Evolutionary conservation across 2,888 invertebrate genomes (phyloP), one percentile per base, ranked within the genome.

Genomic region (Mimumesa dahlbomi): DNA sequence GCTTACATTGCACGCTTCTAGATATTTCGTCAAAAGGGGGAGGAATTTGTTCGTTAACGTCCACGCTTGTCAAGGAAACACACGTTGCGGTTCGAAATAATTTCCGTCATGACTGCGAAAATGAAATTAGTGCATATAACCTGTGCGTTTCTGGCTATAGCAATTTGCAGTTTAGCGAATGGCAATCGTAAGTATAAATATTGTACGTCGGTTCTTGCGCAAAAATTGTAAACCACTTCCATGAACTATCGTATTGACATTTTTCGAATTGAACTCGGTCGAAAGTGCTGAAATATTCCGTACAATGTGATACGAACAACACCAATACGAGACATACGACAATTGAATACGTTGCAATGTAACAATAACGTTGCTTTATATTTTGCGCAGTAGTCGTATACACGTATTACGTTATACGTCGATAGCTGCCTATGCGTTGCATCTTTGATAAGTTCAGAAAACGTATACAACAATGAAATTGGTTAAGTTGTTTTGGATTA

Each of bases 111-210:
- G 2, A 7, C 21, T 11, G 31, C 16, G 34, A 79, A 59, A 14
- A 80, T 80, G 79, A 73, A 53, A 52, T 7, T 69, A 14, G 14
- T 50, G 14, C 56, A 42, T 18, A 7, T 62, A 54, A 54, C 31
- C 7, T 69, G 53, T 21, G 19, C 58, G 18, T 9, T 80, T n/a
- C 38, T 80, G n/a, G 49, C 61, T 18, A 2, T 70, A 14, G 48
- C 61, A 14, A 48, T 73, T 42, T 34, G 58, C 43, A 48, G 31
- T 40, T 18, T 61, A 18, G 50, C 62, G 11, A 43, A 13, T 13
- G 9, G 36, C 0, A 18, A 45, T 9, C 66, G 79, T 79, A 25
- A 79, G 79, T 61, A 21, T 11, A 63, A 52, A 65, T 6, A 6
- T 36, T 56, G 14, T 11, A 22, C 25, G 25, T 25, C 7, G 4